These are phyloP conservation scores for Tragelaphus strepsiceros DNA, from an alignment of 2,113 vertebrate species.

Conservation along the genomic window DNA sequence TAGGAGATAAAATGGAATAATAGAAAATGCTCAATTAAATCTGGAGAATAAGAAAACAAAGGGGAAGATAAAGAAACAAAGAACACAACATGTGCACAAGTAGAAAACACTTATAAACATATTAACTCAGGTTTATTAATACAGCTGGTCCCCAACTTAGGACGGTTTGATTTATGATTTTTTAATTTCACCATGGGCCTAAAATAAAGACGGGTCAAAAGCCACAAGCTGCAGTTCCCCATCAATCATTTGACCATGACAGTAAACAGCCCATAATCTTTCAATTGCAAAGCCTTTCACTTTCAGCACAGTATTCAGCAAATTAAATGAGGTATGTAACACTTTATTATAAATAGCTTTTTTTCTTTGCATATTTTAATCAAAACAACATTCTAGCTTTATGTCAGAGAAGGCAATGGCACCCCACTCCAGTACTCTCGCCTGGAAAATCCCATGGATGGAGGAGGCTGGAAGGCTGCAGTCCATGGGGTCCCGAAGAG, in stretches of 20 bases:
- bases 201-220: neutral
- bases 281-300: neutral
- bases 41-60: neutral
- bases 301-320: neutral
- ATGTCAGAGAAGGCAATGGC: neutral
- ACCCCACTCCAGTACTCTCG: too few species aligned
- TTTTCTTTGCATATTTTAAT: neutral
- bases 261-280: neutral
- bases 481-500: too few species aligned
- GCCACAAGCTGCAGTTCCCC: neutral
- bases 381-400: neutral
- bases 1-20: neutral
- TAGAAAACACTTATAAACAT: neutral
- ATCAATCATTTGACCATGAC: neutral
- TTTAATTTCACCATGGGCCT: neutral
- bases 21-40: neutral
- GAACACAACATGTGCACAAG: neutral
- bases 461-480: too few species aligned
- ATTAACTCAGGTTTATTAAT: neutral
- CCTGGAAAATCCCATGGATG: too few species aligned
- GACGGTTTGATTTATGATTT: neutral
- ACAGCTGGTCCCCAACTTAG: rapidly evolving
- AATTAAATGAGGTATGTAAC: neutral
- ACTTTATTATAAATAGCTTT: neutral
- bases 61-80: neutral